Conservation (phyloP, 2,113 vertebrate genomes). For the Ameiurus melas region DNA sequence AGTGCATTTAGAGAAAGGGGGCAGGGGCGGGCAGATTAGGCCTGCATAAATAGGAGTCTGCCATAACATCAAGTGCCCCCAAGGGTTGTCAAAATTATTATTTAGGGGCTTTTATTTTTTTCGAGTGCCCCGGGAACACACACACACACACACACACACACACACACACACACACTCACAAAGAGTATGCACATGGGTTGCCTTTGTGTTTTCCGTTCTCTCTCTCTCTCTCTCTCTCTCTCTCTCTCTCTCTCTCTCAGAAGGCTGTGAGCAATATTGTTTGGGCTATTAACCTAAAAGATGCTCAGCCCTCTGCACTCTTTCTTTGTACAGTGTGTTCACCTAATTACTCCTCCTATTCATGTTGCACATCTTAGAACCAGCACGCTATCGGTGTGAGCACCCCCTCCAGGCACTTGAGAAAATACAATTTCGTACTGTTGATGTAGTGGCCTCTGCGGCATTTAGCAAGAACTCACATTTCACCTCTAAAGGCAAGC, state of each 20-base stretch:
- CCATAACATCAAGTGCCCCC: conserved; percentile 71
- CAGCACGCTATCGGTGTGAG: neutral
- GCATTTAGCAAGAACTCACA: conserved; percentile 34
- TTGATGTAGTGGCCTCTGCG: conserved; percentile 24
- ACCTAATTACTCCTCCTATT: conserved; percentile 41
- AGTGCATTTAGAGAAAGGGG: conserved; percentile 62
- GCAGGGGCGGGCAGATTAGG: conserved; percentile 49
- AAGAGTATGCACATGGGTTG: neutral
- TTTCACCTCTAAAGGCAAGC: conserved; percentile 28
- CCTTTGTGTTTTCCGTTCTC: conserved; percentile 48
- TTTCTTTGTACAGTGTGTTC: conserved; percentile 27
- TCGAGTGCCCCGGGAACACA: conserved; percentile 54
- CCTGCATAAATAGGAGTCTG: conserved; percentile 69
- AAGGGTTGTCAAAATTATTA: conserved; percentile 72
- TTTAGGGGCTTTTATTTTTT: conserved; percentile 68
- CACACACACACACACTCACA: neutral
- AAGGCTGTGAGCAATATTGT: conserved; percentile 39
- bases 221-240: conserved; percentile 23
- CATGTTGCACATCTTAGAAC: conserved; percentile 3
- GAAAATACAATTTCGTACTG: conserved; percentile 43
- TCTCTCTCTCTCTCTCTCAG: neutral
- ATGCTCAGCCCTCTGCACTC: conserved; percentile 12
- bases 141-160: conserved; percentile 3
- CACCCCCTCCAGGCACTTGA: conserved; percentile 29
- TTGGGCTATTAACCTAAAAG: conserved; percentile 50